phyloP scores from a whole-genome alignment of 2,113 vertebrate species.

The Pygoscelis antarcticus region DNA sequence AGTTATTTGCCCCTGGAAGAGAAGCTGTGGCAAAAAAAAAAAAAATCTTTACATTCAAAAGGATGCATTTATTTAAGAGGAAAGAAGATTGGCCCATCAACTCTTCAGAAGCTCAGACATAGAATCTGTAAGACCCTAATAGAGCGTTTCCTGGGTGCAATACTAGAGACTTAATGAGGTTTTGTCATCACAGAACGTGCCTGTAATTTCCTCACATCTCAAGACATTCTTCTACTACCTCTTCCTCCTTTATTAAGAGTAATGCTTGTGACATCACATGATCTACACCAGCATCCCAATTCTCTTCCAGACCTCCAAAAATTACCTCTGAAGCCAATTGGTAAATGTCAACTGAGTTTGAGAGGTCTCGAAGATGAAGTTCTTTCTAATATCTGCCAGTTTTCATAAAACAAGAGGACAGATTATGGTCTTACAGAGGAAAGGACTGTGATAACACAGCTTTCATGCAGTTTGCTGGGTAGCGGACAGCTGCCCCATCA shows the following conservation, averaged over 20 bases:
- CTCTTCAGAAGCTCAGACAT: background rate
- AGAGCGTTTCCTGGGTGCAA: background rate
- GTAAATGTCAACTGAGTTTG: background rate
- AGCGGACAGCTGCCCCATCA: background rate
- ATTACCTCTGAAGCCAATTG: background rate
- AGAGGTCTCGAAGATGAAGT: fast-evolving
- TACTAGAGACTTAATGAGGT: background rate
- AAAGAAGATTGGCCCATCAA: background rate
- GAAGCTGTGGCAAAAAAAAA: background rate
- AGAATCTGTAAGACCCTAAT: background rate
- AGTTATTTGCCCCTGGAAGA: background rate
- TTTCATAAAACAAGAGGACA: background rate
- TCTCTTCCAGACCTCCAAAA: background rate
- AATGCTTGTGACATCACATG: background rate
- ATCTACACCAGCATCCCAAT: background rate
- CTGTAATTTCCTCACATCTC: background rate
- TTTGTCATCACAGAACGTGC: background rate
- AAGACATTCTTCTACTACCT: background rate
- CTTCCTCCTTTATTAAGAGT: background rate
- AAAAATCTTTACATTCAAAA: background rate
- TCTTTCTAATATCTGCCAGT: background rate
- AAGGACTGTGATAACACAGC: background rate
- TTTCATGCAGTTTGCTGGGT: background rate
- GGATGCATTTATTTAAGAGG: background rate
- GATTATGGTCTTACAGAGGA: background rate